Percentiles rank a stretch among this genome's conserved stretches.
These are phyloP conservation scores for Indicator maculatus DNA, from an alignment of 2,113 vertebrate genomes.

Conservation along the genomic window DNA sequence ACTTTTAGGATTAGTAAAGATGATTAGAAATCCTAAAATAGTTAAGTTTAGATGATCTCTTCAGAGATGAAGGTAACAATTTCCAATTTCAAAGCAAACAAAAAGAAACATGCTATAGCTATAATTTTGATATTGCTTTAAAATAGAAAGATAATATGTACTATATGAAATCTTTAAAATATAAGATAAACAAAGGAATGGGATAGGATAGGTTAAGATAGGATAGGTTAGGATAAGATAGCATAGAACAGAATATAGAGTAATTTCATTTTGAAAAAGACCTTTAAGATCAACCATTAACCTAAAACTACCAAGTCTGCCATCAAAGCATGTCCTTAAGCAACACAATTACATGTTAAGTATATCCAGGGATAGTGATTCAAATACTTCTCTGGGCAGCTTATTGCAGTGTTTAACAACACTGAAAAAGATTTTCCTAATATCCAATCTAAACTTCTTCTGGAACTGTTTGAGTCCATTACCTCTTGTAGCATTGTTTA, in stretches of 20 bases:
- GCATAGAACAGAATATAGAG: not conserved
- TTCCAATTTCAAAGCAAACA: not conserved
- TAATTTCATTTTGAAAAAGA: not conserved
- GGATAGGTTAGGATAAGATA: not conserved
- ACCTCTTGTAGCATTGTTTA: fast-evolving
- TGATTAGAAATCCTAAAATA: not conserved
- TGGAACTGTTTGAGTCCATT: fast-evolving
- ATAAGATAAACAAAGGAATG: not conserved
- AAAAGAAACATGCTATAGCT: not conserved
- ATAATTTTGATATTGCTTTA: not conserved
- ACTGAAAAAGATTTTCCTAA: not conserved
- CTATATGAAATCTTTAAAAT: not conserved
- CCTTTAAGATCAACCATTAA: not conserved
- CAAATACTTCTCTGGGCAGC: not conserved
- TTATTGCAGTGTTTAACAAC: fast-evolving
- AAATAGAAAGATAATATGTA: not conserved
- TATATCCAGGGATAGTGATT: not conserved
- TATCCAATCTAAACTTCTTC: not conserved
- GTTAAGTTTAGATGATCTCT: not conserved
- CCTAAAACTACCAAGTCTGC: not conserved
- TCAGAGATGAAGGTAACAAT: fast-evolving
- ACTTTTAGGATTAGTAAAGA: not conserved
- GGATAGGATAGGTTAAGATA: not conserved
- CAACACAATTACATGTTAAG: fast-evolving
- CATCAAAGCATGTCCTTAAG: not conserved